phyloP scores from a whole-genome alignment of 2,888 invertebrate species.

The Euplexia lucipara region DNA sequence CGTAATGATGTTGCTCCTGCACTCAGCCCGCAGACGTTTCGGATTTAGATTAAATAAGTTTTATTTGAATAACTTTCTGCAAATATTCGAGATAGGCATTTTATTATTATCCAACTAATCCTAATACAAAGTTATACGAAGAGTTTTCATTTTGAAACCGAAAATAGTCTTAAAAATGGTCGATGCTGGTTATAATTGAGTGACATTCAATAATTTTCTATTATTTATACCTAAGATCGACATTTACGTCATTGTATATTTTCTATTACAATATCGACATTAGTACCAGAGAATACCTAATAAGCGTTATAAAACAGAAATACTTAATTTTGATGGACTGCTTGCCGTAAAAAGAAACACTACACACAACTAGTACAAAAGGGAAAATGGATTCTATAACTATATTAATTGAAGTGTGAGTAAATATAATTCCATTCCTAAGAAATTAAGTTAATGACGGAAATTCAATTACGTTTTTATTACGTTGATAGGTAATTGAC shows the following conservation, averaged over 20 bases:
- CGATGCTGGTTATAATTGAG: slow-evolving; percentile 36
- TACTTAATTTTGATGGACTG: slow-evolving; percentile 14
- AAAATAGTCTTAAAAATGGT: slow-evolving; percentile 49
- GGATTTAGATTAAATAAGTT: slow-evolving; percentile 73
- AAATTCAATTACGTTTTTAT: slow-evolving; percentile 31
- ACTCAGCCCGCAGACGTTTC: slow-evolving; percentile 70
- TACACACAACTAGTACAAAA: slow-evolving; percentile 12
- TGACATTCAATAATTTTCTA: slow-evolving; percentile 37
- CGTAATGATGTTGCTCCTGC: slow-evolving; percentile 87
- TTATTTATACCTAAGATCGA: slow-evolving; percentile 31
- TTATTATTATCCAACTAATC: slow-evolving; percentile 45
- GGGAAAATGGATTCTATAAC: slow-evolving; percentile 11
- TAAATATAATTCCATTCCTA: slow-evolving; percentile 11
- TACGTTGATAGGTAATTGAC: slow-evolving; percentile 30
- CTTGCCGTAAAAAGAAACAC: slow-evolving; percentile 10
- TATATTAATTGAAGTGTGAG: slow-evolving; percentile 12
- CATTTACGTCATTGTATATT: slow-evolving; percentile 15
- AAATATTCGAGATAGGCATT: slow-evolving; percentile 61
- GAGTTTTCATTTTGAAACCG: slow-evolving; percentile 46
- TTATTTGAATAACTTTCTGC: slow-evolving; percentile 65
- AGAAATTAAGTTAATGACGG: slow-evolving; percentile 24
- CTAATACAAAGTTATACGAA: slow-evolving; percentile 29
- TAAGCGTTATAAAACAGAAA: slow-evolving; percentile 19
- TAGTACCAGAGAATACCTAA: slow-evolving; percentile 21
- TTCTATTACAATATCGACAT: slow-evolving; percentile 23